These are phyloP conservation scores for Austrolebias charrua DNA, from an alignment of 2,797 vertebrate genomes.

Conservation along the genomic window DNA sequence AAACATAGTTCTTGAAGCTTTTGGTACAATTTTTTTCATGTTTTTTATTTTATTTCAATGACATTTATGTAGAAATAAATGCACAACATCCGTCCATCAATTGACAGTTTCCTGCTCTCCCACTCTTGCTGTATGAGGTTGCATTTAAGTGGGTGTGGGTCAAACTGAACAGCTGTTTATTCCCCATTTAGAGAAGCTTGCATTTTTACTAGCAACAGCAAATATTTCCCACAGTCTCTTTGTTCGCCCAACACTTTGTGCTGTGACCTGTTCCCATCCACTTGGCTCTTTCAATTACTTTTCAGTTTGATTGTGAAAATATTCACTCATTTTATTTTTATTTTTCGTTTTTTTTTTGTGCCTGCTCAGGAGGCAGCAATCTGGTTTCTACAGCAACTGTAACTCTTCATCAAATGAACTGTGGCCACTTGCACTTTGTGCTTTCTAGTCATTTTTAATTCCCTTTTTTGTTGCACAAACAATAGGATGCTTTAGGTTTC, in stretches of 20 bases:
- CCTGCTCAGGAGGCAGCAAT: slow-evolving; percentile 28
- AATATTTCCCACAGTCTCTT: neutral
- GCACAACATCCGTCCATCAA: neutral
- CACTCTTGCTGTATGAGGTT: slow-evolving; percentile 2
- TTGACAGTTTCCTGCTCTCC: neutral
- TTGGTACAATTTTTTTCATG: too few relatives aligned
- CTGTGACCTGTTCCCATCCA: slow-evolving; percentile 10
- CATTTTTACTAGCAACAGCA: slow-evolving; percentile 16
- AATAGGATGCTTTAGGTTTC: neutral
- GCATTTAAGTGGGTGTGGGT: slow-evolving; percentile 24
- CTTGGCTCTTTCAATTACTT: slow-evolving; percentile 9
- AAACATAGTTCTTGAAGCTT: too few relatives aligned
- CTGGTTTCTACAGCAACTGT: slow-evolving; percentile 49
- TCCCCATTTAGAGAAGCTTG: slow-evolving; percentile 49
- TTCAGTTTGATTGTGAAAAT: slow-evolving; percentile 9
- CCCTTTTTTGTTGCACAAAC: neutral
- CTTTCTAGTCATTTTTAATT: slow-evolving; percentile 13
- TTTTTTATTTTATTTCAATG: neutral
- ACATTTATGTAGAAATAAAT: too few relatives aligned
- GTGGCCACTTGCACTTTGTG: slow-evolving; percentile 37
- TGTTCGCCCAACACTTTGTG: neutral
- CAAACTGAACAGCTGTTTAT: slow-evolving; percentile 60
- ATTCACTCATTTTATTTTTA: neutral
- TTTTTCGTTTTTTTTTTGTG: slow-evolving; percentile 4
- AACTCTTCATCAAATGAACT: slow-evolving; percentile 21